These are phyloP conservation scores for Platyscapa corneri DNA, from an alignment of 1,140 invertebrate genomes.

Conservation along the genomic window DNA sequence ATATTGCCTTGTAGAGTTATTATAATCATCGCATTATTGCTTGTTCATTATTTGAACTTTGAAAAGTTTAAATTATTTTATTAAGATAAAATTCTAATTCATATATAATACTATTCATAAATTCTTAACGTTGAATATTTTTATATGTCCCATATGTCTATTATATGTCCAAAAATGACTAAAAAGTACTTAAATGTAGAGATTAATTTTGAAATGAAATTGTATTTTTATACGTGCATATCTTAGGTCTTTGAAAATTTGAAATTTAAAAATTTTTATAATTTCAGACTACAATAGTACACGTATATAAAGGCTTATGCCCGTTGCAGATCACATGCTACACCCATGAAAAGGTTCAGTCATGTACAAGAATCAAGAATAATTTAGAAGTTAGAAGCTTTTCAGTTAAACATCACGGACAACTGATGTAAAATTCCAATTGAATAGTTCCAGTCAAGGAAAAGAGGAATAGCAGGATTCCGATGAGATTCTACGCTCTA, in stretches of 20 bases:
- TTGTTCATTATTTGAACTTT: too few relatives aligned
- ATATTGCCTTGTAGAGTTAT: too few relatives aligned
- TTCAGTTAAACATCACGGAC: conserved; percentile 60
- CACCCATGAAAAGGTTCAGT: background rate
- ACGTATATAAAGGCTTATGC: background rate
- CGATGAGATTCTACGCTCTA: background rate
- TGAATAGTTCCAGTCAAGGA: conserved; percentile 50
- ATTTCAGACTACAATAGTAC: background rate
- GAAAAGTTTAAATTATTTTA: too few relatives aligned
- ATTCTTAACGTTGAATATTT: too few relatives aligned
- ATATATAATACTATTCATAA: too few relatives aligned
- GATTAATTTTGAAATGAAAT: too few relatives aligned
- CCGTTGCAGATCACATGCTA: background rate
- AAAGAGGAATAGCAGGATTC: background rate
- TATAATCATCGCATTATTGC: too few relatives aligned
- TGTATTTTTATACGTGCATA: background rate
- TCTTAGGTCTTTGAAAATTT: background rate
- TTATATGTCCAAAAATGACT: too few relatives aligned
- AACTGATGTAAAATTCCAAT: conserved; percentile 67
- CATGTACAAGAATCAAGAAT: conserved; percentile 56
- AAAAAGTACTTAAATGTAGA: too few relatives aligned
- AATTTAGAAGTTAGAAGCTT: conserved; percentile 64
- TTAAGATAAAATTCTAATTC: too few relatives aligned
- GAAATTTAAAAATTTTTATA: background rate
- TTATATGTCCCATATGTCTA: too few relatives aligned